Evolutionary conservation across 1,140 invertebrate species (phyloP), one percentile per base, ranked within the genome.

Genomic region (Caenorhabditis tropicalis): DNA sequence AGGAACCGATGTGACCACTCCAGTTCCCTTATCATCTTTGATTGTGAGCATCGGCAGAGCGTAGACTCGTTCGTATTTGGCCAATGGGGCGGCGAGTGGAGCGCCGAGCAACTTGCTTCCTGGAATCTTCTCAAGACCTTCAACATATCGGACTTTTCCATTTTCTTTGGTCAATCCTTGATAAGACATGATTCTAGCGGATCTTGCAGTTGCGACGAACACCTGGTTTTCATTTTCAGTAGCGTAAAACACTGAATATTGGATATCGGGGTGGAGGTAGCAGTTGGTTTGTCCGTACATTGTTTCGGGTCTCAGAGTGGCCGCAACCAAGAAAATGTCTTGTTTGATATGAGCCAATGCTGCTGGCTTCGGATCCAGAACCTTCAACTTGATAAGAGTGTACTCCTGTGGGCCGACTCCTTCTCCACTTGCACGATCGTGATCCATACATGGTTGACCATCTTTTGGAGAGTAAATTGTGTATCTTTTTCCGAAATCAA

Each of bases 281-380:
- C 97, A 98, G 91, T 99, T 99, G 0, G 98, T 99, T 93, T 99
- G 98, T 2, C 98, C 98, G 92, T 98, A 99, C 98, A 99, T 99
- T 0, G 98, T 99, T 93, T 99, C 98, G 15, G 98, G 97, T 87
- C 97, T 93, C 7, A 99, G 92, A 21, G 98, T 99, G n/a, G 96
- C 98, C 51, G 97, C 97, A 16, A 99, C 96, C 65, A 99, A 93
- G 91, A 92, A 98, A 29, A 98, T 93, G 10, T 93, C 90, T 89
- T 94, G 87, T 16, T 86, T 79, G 21, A 84, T 82, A 36, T 33
- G 36, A 24, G 81, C 80, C 2, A 90, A 36, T 12, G 49, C 85
- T 29, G 86, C 79, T n/a, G 89, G 87, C 79, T 86, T 88, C 87
- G 87, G 90, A 16, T 98, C 91, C 91, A 94, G 94, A 79, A 80